Base-by-base conservation (phyloP, 1,140 invertebrate genomes). In the Nephila pilipes region DNA sequence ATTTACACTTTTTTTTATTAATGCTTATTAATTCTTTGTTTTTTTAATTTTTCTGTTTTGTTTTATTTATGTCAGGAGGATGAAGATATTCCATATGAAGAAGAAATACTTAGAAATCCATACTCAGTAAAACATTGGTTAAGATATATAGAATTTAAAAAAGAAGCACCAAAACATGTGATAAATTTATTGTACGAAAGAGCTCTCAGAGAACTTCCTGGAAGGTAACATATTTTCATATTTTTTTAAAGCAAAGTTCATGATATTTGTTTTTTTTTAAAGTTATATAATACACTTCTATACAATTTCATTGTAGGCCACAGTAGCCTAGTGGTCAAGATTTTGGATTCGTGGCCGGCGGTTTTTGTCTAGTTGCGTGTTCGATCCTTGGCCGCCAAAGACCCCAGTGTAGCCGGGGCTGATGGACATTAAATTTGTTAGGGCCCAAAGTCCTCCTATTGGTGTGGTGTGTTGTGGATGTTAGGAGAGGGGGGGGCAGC, bases 41-140 rank as follows among this genome's bases (percentile, higher is more conserved):
- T n/a, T n/a, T n/a, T n/a, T n/a, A n/a, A n/a, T n/a, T n/a, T n/a
- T n/a, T n/a, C 0, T 79, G 6, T 83, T 54, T 5, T 83, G 1
- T 22, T 55, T 55, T 83, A 22, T 83, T 18, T 54, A 22, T 60
- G 36, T 60, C 25, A 91, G 93, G 88, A 93, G 46, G 98, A 99
- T 95, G 98, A 99, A 95, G 99, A 99, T 96, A 96, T 99, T 58
- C 98, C 99, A 3, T 99, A 99, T 95, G 99, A 99, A 96, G 99
- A 99, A 96, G 99, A 99, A 95, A 99, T 99, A 95, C 96, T 99
- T 36, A 96, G 99, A 94, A 99, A 99, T 96, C 98, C 98, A 2
- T 99, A 97, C 96, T 99, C 98, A 22, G 98, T 99, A 0, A 99
- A 99, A 96, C 98, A 99, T 95, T 99, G 99, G 99, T 96, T 99